These are phyloP conservation scores for Electrona antarctica DNA, from an alignment of 2,113 vertebrate genomes.

Conservation along the genomic window DNA sequence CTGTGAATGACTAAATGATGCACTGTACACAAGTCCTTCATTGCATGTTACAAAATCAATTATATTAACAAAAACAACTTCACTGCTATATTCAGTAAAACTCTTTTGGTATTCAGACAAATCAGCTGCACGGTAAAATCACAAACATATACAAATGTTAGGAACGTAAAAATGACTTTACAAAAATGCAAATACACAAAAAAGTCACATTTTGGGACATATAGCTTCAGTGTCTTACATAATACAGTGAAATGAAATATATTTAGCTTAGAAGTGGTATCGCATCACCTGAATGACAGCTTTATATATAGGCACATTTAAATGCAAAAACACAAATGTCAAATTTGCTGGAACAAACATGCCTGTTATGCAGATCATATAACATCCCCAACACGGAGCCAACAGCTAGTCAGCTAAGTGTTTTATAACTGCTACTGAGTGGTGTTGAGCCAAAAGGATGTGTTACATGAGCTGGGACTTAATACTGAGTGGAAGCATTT, in stretches of 20 bases:
- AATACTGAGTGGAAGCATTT: conserved; percentile 21
- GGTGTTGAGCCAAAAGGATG: not conserved
- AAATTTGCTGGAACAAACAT: conserved; percentile 24
- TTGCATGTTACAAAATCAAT: conserved; percentile 38
- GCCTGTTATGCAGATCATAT: not conserved
- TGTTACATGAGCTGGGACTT: not conserved
- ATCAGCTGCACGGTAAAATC: conserved; percentile 34
- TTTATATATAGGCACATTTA: not conserved
- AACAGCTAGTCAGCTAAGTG: not conserved
- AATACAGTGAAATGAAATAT: conserved; percentile 39
- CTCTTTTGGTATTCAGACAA: conserved; percentile 33
- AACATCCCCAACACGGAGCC: conserved; percentile 23
- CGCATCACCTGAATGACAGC: conserved; percentile 4
- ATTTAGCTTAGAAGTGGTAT: conserved; percentile 53
- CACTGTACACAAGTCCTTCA: conserved; percentile 2
- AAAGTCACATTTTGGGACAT: conserved; percentile 81
- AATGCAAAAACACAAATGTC: conserved; percentile 11
- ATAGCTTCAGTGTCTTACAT: conserved; percentile 72
- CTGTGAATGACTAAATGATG: conserved; percentile 14
- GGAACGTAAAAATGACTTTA: conserved; percentile 34
- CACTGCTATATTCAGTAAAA: conserved; percentile 11
- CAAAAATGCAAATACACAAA: conserved; percentile 50
- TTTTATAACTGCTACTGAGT: conserved; percentile 1
- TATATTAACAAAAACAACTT: not conserved
- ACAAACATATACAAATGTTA: conserved; percentile 50